Evolutionary conservation across 2,113 vertebrate genomes (phyloP).

Genomic region (Malurus elegans): DNA sequence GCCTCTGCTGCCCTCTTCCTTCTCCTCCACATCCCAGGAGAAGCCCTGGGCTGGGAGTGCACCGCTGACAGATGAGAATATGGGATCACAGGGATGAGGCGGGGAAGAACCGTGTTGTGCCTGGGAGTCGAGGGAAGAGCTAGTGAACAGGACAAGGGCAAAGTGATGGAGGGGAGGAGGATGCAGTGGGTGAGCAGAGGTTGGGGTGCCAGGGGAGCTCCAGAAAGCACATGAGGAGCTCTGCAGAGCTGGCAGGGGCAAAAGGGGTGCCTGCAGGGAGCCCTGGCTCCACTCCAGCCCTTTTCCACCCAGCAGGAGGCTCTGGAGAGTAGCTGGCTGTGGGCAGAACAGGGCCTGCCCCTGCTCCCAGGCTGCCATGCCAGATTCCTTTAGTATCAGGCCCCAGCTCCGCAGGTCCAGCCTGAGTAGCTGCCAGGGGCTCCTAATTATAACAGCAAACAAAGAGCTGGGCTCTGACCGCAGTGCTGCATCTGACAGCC

Average conservation of each 20-base stretch:
- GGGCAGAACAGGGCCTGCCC: not conserved
- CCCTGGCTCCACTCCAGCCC: not conserved
- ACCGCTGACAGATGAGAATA: rapidly evolving
- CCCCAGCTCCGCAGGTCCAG: not conserved
- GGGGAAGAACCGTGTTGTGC: not conserved
- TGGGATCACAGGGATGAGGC: not conserved
- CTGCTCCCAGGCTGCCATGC: not conserved
- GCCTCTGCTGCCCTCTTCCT: not conserved
- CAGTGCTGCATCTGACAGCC: not conserved
- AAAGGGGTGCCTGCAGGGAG: rapidly evolving
- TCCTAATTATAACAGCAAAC: not conserved
- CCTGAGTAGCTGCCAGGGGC: not conserved
- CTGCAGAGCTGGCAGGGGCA: not conserved
- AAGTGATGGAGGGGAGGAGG: not conserved
- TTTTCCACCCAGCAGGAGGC: rapidly evolving
- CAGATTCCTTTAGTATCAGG: not conserved
- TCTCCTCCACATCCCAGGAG: not conserved
- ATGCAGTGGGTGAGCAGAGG: not conserved
- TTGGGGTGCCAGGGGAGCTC: not conserved
- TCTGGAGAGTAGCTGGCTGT: not conserved
- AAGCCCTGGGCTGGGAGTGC: not conserved
- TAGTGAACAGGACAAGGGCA: not conserved
- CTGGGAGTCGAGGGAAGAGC: not conserved
- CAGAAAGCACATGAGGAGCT: not conserved
- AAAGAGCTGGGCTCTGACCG: not conserved